Conservation (phyloP, 2,797 vertebrate species). For the Microctenopoma steveboyesi region DNA sequence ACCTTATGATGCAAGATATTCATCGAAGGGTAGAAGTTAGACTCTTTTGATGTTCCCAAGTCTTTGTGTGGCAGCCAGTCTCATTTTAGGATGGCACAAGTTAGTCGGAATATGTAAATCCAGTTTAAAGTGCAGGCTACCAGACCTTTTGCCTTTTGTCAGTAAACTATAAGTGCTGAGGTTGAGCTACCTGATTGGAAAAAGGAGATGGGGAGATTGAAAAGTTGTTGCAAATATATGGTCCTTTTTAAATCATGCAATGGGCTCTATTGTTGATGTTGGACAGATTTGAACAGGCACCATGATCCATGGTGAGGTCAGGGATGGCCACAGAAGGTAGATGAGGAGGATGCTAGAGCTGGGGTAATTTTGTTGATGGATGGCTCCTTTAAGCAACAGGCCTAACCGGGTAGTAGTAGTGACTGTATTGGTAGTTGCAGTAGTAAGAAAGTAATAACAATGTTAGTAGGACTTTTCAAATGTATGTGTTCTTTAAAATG, state of each 20-base stretch:
- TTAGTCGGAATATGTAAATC: constrained; percentile 55
- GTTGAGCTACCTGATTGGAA: background rate
- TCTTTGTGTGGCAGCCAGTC: constrained; percentile 50
- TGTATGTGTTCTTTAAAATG: background rate
- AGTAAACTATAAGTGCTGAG: background rate
- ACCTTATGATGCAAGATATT: constrained; percentile 41
- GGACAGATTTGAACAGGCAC: constrained; percentile 24
- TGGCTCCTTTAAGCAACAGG: constrained; percentile 4
- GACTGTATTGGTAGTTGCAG: background rate
- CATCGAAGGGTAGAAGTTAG: constrained; percentile 43
- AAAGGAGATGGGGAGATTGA: background rate
- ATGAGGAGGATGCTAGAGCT: background rate
- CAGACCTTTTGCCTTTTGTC: constrained; percentile 8
- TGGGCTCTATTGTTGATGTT: constrained; percentile 52
- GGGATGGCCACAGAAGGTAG: constrained; percentile 16
- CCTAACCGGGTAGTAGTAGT: background rate
- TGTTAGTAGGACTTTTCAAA: background rate
- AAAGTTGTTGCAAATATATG: constrained; percentile 6
- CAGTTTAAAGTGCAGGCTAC: background rate
- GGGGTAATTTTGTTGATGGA: constrained; percentile 20
- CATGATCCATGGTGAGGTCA: constrained; percentile 33
- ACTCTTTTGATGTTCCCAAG: constrained; percentile 54
- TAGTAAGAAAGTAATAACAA: background rate
- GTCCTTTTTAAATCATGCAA: constrained; percentile 33
- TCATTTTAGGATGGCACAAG: constrained; percentile 36